Conservation (phyloP, 2,888 invertebrate species). For the Tetragonula carbonaria region DNA sequence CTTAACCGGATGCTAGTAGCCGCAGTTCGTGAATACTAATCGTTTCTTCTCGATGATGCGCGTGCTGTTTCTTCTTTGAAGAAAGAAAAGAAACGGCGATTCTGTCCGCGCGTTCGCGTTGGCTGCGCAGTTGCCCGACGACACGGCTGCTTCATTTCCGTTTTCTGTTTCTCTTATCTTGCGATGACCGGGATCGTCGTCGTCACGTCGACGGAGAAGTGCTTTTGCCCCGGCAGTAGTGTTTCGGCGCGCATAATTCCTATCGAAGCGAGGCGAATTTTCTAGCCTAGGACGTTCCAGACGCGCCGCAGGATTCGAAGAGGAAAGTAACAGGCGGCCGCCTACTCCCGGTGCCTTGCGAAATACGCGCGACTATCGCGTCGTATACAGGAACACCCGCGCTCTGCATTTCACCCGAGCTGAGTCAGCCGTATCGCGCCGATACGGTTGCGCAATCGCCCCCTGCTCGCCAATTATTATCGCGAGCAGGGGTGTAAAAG, state of each 20-base stretch:
- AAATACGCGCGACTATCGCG: slow-evolving; percentile 37
- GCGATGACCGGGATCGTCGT: not conserved
- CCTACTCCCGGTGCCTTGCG: slow-evolving; percentile 37
- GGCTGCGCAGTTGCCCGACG: no score
- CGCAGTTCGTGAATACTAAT: slow-evolving; percentile 81
- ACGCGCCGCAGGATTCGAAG: not conserved
- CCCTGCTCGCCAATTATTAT: slow-evolving; percentile 12
- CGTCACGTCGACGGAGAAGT: no score
- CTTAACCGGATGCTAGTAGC: slow-evolving; percentile 80
- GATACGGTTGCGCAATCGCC: slow-evolving; percentile 60
- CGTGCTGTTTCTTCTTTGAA: slow-evolving; percentile 39
- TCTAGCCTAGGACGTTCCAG: no score
- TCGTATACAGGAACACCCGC: slow-evolving; percentile 68
- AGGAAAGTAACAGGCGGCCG: slow-evolving; percentile 14
- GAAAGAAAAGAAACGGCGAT: slow-evolving; percentile 42
- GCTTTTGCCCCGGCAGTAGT: no score
- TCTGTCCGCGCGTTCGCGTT: no score
- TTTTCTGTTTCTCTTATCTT: not conserved
- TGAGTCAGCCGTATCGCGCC: slow-evolving; percentile 69
- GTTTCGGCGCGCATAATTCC: no score
- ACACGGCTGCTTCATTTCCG: not conserved
- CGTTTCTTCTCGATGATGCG: slow-evolving; percentile 68
- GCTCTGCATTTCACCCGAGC: slow-evolving; percentile 72
- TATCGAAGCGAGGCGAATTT: no score
- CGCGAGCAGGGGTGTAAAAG: not conserved